Evolutionary conservation across 1,140 invertebrate genomes (phyloP).

Genomic region (Penaeus japonicus): DNA sequence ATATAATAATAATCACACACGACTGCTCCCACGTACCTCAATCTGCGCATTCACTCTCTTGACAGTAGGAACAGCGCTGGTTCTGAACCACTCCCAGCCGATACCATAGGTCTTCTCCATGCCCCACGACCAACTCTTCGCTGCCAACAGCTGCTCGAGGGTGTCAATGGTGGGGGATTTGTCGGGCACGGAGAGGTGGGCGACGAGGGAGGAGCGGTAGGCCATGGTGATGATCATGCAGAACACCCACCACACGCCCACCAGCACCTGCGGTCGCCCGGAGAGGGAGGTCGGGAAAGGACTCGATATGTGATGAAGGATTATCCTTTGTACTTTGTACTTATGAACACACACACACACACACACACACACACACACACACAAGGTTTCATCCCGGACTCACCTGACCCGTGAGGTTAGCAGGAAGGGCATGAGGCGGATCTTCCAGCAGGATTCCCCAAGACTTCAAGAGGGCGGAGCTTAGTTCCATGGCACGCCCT

Average conservation of each 20-base stretch:
- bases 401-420: neutral
- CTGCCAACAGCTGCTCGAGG: slow-evolving; percentile 22
- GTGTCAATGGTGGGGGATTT: slow-evolving; percentile 48
- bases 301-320: neutral
- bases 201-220: slow-evolving; percentile 43
- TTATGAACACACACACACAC: neutral
- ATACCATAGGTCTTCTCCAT: slow-evolving; percentile 45
- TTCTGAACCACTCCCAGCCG: slow-evolving; percentile 41
- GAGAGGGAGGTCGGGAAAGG: neutral
- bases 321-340: neutral
- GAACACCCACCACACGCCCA: slow-evolving; percentile 53
- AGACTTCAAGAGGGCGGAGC: neutral
- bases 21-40: neutral
- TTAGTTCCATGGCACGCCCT: neutral
- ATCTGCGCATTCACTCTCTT: neutral
- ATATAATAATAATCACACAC: too few species aligned
- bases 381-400: neutral
- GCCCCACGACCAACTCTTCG: slow-evolving; percentile 27
- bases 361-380: neutral
- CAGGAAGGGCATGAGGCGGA: neutral
- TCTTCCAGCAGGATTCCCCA: slow-evolving; percentile 18
- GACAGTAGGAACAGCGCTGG: slow-evolving; percentile 24
- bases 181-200: slow-evolving; percentile 49
- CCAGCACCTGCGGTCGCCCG: neutral
- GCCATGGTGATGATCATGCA: slow-evolving; percentile 36